Conservation (phyloP, 2,888 invertebrate species). For the Clepsis dumicolana region DNA sequence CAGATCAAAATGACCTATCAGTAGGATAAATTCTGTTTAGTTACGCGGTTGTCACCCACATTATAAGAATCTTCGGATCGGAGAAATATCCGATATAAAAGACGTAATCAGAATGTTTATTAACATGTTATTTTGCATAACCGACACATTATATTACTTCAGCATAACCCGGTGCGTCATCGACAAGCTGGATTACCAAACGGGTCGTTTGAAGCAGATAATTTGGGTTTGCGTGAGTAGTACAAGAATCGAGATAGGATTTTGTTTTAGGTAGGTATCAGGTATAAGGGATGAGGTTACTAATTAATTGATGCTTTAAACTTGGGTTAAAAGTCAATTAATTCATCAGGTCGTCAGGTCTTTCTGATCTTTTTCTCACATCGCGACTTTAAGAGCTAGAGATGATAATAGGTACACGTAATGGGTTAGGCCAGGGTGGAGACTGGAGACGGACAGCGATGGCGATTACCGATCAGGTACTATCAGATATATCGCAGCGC, state of each 20-base stretch:
- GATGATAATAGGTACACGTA: no score
- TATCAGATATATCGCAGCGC: no score
- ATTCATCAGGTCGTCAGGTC: no score
- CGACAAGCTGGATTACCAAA: not conserved
- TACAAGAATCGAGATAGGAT: not conserved
- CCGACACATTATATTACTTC: conserved; percentile 7
- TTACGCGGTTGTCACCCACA: not conserved
- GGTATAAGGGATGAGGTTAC: no score
- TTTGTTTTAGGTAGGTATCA: no score
- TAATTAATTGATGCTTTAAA: no score
- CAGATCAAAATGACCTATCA: not conserved
- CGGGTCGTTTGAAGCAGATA: not conserved
- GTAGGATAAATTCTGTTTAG: not conserved
- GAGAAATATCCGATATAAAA: conserved; percentile 10
- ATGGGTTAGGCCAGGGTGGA: no score
- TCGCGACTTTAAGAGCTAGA: no score
- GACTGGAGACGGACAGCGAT: no score
- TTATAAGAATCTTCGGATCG: not conserved
- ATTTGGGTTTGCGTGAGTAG: not conserved
- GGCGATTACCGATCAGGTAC: no score
- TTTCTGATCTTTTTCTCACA: no score
- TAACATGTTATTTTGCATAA: conserved; percentile 10
- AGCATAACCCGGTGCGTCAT: not conserved
- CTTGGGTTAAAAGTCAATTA: no score
- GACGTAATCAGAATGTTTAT: conserved; percentile 4